A percentile compares a stretch with the other conserved stretches of the same genome.
phyloP scores from a whole-genome alignment of 2,797 vertebrate species.

The Streptopelia turtur region DNA sequence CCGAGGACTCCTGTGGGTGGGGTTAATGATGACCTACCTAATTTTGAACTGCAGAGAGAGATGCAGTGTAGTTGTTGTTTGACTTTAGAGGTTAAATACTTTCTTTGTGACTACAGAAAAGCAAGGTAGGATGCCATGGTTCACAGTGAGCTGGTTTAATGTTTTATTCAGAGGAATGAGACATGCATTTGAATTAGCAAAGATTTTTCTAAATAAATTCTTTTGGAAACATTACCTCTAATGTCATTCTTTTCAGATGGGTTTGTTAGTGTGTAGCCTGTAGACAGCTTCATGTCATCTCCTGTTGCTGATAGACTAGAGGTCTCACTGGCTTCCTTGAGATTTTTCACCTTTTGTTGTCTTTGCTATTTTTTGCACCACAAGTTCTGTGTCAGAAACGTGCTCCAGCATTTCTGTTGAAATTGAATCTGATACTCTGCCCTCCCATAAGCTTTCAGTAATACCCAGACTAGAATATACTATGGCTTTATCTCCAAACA shows the following conservation, averaged over 20 bases:
- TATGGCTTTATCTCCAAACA: background rate
- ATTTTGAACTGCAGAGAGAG: background rate
- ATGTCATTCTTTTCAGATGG: background rate
- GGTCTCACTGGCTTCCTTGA: background rate
- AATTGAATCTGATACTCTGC: background rate
- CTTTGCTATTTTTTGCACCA: background rate
- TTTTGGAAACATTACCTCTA: background rate
- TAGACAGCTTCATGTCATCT: fast-evolving
- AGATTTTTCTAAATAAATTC: background rate
- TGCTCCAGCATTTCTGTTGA: background rate
- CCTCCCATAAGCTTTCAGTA: background rate
- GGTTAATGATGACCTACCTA: background rate
- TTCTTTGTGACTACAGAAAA: background rate
- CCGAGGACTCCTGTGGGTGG: background rate
- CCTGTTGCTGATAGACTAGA: background rate
- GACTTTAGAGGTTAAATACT: background rate
- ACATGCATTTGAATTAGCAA: background rate
- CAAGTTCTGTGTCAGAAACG: background rate
- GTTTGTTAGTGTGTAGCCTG: background rate
- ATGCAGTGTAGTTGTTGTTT: background rate
- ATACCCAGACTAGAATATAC: background rate
- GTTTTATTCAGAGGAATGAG: background rate
- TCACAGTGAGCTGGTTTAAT: background rate
- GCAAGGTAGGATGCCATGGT: background rate
- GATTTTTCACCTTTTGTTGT: background rate